A percentile compares a stretch with the other conserved stretches of the same genome.
These are phyloP conservation scores for Drosophila greeni DNA, from an alignment of 2,888 invertebrate species.

Conservation along the genomic window DNA sequence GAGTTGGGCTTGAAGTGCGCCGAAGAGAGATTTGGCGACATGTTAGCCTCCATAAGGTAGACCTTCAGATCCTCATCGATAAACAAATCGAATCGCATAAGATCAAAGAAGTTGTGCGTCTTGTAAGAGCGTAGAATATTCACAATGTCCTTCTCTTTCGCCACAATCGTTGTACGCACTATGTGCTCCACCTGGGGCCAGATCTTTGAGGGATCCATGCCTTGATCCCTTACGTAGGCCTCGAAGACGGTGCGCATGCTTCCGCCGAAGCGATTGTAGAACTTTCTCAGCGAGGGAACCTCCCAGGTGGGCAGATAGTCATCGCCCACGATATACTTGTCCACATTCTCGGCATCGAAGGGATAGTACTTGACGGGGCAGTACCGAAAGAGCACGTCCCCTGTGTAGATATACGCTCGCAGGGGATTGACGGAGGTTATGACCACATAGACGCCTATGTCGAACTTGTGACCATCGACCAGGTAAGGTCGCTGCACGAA, in stretches of 20 bases:
- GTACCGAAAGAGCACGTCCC: constrained; percentile 93
- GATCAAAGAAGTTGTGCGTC: constrained; percentile 91
- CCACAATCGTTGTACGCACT: constrained; percentile 84
- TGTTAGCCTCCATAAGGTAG: constrained; percentile 96
- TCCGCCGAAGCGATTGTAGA: constrained; percentile 85
- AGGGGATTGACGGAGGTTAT: constrained; percentile 95
- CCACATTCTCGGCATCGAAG: constrained; percentile 87
- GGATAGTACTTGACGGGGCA: constrained; percentile 94
- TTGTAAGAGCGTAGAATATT: constrained; percentile 80
- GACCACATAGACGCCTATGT: constrained; percentile 96
- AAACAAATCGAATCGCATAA: constrained; percentile 96
- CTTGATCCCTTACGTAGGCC: constrained; percentile 84
- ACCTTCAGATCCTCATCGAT: constrained; percentile 92
- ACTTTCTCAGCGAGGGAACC: constrained; percentile 86
- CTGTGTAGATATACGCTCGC: constrained; percentile 91
- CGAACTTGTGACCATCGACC: constrained; percentile 96
- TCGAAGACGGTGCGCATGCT: constrained; percentile 93
- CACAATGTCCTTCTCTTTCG: constrained; percentile 86
- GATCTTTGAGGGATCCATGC: constrained; percentile 85
- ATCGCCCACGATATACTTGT: constrained; percentile 96
- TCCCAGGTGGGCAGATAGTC: constrained; percentile 97
- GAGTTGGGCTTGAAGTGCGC: constrained; percentile 94
- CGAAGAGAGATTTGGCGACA: constrained; percentile 98
- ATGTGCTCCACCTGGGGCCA: constrained; percentile 91
- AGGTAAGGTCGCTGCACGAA: constrained; percentile 92